Conservation (phyloP, 2,888 invertebrate genomes). For the Cerceris rybyensis region DNA sequence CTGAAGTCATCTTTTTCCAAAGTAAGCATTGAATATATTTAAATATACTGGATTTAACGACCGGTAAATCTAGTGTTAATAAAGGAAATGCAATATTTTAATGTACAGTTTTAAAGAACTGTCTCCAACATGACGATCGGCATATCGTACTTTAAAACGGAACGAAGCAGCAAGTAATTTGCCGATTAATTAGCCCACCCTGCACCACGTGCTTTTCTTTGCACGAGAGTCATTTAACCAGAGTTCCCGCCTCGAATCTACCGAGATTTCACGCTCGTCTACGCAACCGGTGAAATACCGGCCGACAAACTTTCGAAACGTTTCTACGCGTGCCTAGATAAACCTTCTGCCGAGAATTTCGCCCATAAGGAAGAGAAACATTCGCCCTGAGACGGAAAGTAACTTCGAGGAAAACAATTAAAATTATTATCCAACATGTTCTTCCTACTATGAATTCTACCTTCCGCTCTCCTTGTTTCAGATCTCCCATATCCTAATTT, state of each 20-base stretch:
- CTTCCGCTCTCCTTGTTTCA: too few relatives aligned
- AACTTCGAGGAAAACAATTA: too few relatives aligned
- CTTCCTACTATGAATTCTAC: too few relatives aligned
- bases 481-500: too few relatives aligned
- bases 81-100: not conserved
- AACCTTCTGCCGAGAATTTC: not conserved
- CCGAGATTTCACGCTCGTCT: not conserved
- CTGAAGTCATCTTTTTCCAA: too few relatives aligned
- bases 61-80: not conserved
- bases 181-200: constrained; percentile 48
- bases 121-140: not conserved
- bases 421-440: too few relatives aligned
- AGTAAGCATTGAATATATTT: too few relatives aligned
- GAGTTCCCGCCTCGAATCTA: not conserved
- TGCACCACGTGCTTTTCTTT: constrained; percentile 31
- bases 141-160: constrained; percentile 28
- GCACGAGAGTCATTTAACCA: constrained; percentile 35
- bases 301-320: not conserved
- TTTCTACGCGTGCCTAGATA: not conserved
- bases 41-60: too few relatives aligned
- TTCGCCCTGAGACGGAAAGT: too few relatives aligned
- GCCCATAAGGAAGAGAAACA: too few relatives aligned
- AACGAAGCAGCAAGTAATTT: constrained; percentile 29
- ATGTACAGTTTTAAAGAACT: not conserved
- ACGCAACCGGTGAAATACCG: not conserved